Base-by-base conservation (phyloP, 2,888 invertebrate species). In the Brachyptera risi region DNA sequence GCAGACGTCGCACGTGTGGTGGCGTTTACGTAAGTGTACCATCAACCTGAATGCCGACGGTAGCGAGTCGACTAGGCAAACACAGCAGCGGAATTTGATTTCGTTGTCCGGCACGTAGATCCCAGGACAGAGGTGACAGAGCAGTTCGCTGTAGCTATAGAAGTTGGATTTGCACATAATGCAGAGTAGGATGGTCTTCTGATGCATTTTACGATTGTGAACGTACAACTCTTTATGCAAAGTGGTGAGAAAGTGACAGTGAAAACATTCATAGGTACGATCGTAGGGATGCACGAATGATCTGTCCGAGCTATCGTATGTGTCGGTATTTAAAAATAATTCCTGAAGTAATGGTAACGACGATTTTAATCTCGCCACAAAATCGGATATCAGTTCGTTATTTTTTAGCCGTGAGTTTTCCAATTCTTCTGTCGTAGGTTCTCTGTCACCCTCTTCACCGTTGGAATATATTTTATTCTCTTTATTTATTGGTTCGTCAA, bases 141-240 rank as follows among this genome's bases (percentile, higher is more conserved):
- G 76, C 64, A 92, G 79, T 74, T 92, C 92, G 78, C 91, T 91
- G 76, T 90, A 92, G 75, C 87, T 91, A 76, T 87, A 90, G 78
- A 92, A 92, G 71, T 87, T 90, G 31, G 86, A 83, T 76, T 90
- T 90, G 75, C 92, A 92, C 92, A 92, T 92, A 67, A 88, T 84
- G 76, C 92, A 92, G 65, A 90, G 76, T 61, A 91, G 79, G 63
- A 90, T 85, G 47, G 89, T 85, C 75, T 90, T 91, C 67, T 90
- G 86, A 77, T 92, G 92, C 83, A 90, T 84, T 77, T 92, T 90
- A 59, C 91, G 82, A 73, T 92, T 92, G 75, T 92, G 92, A 70
- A 90, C 79, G 76, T 89, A 92, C 62, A 92, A 81, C 75, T 92
- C 92, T 76, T 92, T 92, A 73, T 91, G 91, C 61, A 88, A 79